These are phyloP conservation scores for Pelobates cultripes DNA, from an alignment of 2,797 vertebrate genomes.

Conservation along the genomic window DNA sequence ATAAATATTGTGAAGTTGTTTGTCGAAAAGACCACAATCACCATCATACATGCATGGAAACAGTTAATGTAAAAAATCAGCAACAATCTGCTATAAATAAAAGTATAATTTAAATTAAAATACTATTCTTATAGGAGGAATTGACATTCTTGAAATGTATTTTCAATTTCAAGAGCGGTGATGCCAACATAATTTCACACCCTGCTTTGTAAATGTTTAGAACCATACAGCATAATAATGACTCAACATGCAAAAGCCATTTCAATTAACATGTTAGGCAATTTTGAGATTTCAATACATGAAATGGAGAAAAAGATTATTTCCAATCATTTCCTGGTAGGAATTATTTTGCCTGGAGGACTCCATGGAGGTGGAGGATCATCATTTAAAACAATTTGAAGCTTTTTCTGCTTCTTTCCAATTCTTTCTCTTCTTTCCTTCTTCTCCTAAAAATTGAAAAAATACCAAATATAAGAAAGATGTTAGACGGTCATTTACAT, in stretches of 20 bases:
- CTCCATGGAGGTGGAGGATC: constrained; percentile 84
- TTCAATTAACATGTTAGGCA: constrained; percentile 40
- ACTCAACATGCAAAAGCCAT: constrained; percentile 23
- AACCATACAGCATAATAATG: not conserved
- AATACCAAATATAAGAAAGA: not conserved
- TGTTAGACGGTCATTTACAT: not conserved
- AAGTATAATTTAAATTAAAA: not conserved
- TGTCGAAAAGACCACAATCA: too few relatives aligned
- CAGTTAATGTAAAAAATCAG: not conserved
- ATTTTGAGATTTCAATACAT: constrained; percentile 34
- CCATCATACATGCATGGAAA: not conserved
- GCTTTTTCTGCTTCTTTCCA: constrained; percentile 76
- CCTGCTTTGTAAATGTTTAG: constrained; percentile 7
- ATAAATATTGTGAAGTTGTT: too few relatives aligned
- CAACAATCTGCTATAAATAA: not conserved
- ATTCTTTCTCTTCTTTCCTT: constrained; percentile 80
- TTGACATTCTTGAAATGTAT: not conserved
- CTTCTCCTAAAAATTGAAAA: constrained; percentile 71
- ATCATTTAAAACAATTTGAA: constrained; percentile 68
- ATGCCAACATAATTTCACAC: not conserved
- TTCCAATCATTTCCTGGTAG: constrained; percentile 73
- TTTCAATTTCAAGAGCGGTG: not conserved
- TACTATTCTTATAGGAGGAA: not conserved
- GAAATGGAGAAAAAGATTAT: constrained; percentile 16
- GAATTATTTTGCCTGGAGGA: constrained; percentile 86